These are phyloP conservation scores for Melanargia galathea DNA, from an alignment of 2,888 invertebrate species.

Conservation along the genomic window DNA sequence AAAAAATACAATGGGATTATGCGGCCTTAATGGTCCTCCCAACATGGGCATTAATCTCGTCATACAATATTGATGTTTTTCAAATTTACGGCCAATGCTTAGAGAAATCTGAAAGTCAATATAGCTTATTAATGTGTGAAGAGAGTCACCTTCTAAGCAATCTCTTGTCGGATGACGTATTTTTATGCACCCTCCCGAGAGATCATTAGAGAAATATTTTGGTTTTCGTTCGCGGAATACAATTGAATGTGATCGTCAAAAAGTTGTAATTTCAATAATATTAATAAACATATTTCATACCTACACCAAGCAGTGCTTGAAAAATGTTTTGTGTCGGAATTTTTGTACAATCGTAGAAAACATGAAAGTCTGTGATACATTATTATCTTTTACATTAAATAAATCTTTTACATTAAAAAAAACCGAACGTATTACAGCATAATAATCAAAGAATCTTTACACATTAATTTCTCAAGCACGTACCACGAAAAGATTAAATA, in stretches of 20 bases:
- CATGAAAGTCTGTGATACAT: neutral
- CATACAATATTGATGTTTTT: conserved; percentile 80
- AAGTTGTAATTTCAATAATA: conserved; percentile 70
- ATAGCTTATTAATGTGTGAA: conserved; percentile 80
- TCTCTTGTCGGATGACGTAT: conserved; percentile 64
- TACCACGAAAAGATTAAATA: conserved; percentile 74
- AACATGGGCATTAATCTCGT: conserved; percentile 81
- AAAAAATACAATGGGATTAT: conserved; percentile 80
- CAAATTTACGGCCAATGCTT: conserved; percentile 74
- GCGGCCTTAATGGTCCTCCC: conserved; percentile 74
- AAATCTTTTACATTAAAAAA: neutral
- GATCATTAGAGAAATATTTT: conserved; percentile 76
- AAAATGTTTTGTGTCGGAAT: neutral
- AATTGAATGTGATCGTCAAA: conserved; percentile 77
- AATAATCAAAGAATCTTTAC: conserved; percentile 58
- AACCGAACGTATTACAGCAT: too few relatives aligned
- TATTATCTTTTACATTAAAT: neutral
- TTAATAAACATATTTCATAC: conserved; percentile 43
- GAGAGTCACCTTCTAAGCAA: conserved; percentile 70
- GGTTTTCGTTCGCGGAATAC: conserved; percentile 70
- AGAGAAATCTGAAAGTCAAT: conserved; percentile 74
- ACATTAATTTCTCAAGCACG: conserved; percentile 75
- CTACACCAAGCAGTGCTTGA: conserved; percentile 17
- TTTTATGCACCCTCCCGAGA: conserved; percentile 65
- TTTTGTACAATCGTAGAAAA: conserved; percentile 2